Evolutionary conservation across 2,113 vertebrate species (phyloP).

Genomic region (Vidua chalybeata): DNA sequence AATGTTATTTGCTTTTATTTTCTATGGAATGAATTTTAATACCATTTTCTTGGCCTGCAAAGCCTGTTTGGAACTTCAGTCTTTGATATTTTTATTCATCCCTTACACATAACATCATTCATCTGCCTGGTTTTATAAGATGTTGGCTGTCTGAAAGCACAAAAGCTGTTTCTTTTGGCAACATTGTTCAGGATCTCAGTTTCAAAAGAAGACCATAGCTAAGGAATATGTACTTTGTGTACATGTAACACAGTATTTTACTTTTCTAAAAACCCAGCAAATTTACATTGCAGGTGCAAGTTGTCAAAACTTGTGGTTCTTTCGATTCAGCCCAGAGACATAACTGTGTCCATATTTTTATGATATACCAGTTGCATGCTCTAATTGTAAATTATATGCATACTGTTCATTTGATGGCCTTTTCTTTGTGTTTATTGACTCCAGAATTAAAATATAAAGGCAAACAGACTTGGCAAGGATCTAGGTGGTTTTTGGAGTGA

Average conservation of each 20-base stretch:
- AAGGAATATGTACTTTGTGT: not conserved
- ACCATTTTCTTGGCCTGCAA: not conserved
- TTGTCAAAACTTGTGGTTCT: conserved; percentile 34
- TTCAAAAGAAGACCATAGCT: conserved; percentile 28
- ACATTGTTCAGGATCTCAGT: not conserved
- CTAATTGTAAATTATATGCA: conserved; percentile 45
- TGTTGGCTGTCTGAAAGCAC: conserved; percentile 45
- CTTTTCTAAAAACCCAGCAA: conserved; percentile 38
- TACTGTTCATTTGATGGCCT: not conserved
- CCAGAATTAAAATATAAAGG: conserved; percentile 46
- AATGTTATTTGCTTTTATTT: conserved; percentile 16
- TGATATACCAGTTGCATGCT: conserved; percentile 30
- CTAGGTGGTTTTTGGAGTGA: conserved; percentile 37
- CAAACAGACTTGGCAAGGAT: conserved; percentile 43
- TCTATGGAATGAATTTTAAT: conserved; percentile 30
- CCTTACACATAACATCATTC: conserved; percentile 50
- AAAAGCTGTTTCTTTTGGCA: conserved; percentile 61
- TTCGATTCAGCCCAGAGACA: conserved; percentile 2
- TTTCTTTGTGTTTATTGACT: conserved; percentile 38
- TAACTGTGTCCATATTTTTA: conserved; percentile 24
- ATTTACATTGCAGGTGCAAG: conserved; percentile 44
- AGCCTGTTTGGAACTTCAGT: conserved; percentile 31
- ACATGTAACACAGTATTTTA: conserved; percentile 13
- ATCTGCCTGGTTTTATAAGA: conserved; percentile 53
- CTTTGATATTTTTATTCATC: conserved; percentile 58